Evolutionary conservation across 2,888 invertebrate species (phyloP).

Genomic region (Sarcophaga rosellei): DNA sequence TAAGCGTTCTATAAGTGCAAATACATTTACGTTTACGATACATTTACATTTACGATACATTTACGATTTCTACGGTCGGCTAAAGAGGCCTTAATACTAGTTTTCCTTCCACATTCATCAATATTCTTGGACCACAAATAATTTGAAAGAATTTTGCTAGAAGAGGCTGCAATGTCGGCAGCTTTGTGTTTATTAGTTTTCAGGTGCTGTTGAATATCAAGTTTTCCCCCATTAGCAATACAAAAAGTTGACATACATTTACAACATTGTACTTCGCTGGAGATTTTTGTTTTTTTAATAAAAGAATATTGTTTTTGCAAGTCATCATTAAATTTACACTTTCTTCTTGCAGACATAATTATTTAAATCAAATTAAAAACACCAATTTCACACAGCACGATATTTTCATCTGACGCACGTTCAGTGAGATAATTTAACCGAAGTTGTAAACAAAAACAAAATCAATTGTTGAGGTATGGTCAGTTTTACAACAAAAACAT

Average conservation of each 20-base stretch:
- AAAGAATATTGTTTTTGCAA: neutral
- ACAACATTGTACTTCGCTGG: neutral
- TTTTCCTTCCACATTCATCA: neutral
- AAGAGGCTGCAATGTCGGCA: neutral
- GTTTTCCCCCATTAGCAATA: conserved; percentile 7
- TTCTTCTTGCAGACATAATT: neutral
- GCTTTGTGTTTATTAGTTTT: conserved; percentile 2
- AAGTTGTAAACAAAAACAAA: neutral
- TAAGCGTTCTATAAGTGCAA: too few relatives aligned
- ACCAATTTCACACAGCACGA: neutral
- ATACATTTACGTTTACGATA: too few relatives aligned
- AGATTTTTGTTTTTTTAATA: neutral
- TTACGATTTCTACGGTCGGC: too few relatives aligned
- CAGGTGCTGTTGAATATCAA: conserved; percentile 19
- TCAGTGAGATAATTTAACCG: neutral
- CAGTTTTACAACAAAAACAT: conserved; percentile 4
- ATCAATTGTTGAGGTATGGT: conserved; percentile 3
- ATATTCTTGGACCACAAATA: conserved; percentile 14
- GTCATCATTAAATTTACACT: conserved; percentile 1
- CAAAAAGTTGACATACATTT: neutral
- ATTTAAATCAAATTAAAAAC: conserved; percentile 1
- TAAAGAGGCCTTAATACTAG: too few relatives aligned
- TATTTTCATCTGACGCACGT: neutral
- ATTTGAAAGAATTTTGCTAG: neutral
- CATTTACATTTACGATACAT: too few relatives aligned